Evolutionary conservation across 1,140 invertebrate species (phyloP), one percentile per base, ranked within the genome.

Genomic region (Ips nitidus): DNA sequence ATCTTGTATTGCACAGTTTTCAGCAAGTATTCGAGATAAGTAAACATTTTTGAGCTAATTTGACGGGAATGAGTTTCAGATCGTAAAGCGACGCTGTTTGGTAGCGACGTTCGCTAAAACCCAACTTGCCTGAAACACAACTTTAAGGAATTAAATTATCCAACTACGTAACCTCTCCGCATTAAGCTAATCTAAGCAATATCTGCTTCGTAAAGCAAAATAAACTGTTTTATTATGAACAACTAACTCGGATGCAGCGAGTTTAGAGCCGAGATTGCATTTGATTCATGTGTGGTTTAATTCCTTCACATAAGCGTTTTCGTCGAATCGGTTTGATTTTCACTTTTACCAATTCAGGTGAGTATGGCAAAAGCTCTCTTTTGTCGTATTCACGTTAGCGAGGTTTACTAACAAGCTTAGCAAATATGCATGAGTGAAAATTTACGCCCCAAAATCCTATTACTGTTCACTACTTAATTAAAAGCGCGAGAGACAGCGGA

Each of bases 171-270:
- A 58, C 56, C 56, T 41, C 41, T 39, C 22, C 56, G 56, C 40
- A 58, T 41, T 58, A 58, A 58, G 4, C 40, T 41, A 58, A 58
- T 58, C 40, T 58, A 58, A 58, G 40, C 56, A 41, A 58, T 58
- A 41, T 58, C 56, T 58, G 56, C 56, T 58, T 58, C 56, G 56
- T 22, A 58, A 58, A 58, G 56, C 56, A 63, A 63, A 63, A 63
- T 52, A 63, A 63, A 47, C 43, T 47, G 60, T 52, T 63, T 63
- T 63, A 52, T 50, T 40, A 63, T 40, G 60, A 40, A 40, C 42
- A 47, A 40, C 60, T 52, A 63, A 63, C 50, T 63, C 36, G 6
- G 43, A 50, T 52, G 43, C 43, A 63, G 43, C 22, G 37, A 8
- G 22, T 63, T 63, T 38, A 4, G 41, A 40, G 43, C 36, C 43